A percentile compares a stretch with the other conserved stretches of the same genome.
Evolutionary conservation across 2,797 vertebrate genomes (phyloP).

Genomic region (Sardinella longiceps): DNA sequence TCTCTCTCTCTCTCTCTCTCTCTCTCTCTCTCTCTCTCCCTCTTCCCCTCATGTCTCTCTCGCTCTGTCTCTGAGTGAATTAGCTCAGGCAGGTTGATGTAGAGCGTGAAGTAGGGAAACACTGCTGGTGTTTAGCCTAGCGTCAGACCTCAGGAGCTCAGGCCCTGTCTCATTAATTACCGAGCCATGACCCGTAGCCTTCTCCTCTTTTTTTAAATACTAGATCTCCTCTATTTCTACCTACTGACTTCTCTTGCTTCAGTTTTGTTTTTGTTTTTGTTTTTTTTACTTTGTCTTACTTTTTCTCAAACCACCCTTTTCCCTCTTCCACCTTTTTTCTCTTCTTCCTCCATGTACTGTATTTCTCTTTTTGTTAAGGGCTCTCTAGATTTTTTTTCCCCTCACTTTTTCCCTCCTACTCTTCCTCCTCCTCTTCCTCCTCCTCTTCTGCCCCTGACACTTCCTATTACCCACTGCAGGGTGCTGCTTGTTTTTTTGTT

Average conservation of each 20-base stretch:
- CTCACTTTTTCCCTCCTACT: not conserved
- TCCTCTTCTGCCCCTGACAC: not conserved
- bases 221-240: no score
- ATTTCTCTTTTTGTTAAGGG: not conserved
- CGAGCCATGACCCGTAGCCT: conserved; percentile 32
- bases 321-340: no score
- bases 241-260: not conserved
- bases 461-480: not conserved
- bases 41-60: not conserved
- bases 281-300: no score
- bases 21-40: not conserved
- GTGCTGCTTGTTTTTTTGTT: no score
- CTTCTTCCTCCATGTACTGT: no score
- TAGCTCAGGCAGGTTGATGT: not conserved
- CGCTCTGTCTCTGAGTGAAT: not conserved
- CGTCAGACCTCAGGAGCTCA: conserved; percentile 32
- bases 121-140: not conserved
- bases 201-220: not conserved
- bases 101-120: not conserved
- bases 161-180: conserved; percentile 47
- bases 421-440: not conserved
- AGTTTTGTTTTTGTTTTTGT: no score
- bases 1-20: conserved; percentile 35
- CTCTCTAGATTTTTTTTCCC: not conserved
- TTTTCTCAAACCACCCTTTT: no score